Percentiles rank a stretch among this genome's conserved stretches.
phyloP scores from a whole-genome alignment of 2,888 invertebrate genomes.

The Chironomus tentans region DNA sequence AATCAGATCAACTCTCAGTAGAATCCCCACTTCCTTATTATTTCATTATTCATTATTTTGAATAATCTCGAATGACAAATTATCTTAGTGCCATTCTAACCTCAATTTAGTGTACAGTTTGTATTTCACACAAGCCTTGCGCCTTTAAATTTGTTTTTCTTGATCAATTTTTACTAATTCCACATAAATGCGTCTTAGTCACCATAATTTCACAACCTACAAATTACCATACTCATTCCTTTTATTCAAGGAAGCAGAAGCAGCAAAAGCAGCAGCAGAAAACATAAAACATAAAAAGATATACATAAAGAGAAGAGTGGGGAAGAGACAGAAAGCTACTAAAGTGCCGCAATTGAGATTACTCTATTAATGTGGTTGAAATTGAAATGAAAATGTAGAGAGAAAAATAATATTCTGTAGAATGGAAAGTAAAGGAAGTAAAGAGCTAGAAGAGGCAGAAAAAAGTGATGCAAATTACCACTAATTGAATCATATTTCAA shows the following conservation, averaged over 20 bases:
- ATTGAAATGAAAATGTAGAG: not conserved
- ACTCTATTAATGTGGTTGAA: slow-evolving; percentile 7
- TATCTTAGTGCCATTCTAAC: too few relatives aligned
- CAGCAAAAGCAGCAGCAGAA: not conserved
- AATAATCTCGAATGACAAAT: too few relatives aligned
- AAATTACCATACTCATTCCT: too few relatives aligned
- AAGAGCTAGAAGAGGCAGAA: not conserved
- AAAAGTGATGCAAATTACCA: slow-evolving; percentile 21
- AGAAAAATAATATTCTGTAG: not conserved
- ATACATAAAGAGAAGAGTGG: not conserved
- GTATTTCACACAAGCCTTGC: too few relatives aligned
- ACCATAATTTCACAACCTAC: too few relatives aligned
- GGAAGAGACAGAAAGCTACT: not conserved
- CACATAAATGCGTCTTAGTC: not conserved
- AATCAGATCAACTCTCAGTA: too few relatives aligned
- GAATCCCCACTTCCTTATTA: too few relatives aligned
- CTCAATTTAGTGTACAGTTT: too few relatives aligned
- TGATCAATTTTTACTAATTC: too few relatives aligned
- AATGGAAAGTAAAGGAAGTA: not conserved
- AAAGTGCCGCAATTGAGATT: slow-evolving; percentile 11
- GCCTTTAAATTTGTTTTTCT: too few relatives aligned
- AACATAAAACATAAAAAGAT: not conserved
- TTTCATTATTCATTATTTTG: too few relatives aligned
- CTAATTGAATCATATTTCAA: slow-evolving; percentile 25
- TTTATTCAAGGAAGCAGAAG: too few relatives aligned